Percentiles rank a stretch among this genome's conserved stretches.
These are phyloP conservation scores for Rhopalosiphum padi DNA, from an alignment of 1,140 invertebrate species.

Conservation along the genomic window DNA sequence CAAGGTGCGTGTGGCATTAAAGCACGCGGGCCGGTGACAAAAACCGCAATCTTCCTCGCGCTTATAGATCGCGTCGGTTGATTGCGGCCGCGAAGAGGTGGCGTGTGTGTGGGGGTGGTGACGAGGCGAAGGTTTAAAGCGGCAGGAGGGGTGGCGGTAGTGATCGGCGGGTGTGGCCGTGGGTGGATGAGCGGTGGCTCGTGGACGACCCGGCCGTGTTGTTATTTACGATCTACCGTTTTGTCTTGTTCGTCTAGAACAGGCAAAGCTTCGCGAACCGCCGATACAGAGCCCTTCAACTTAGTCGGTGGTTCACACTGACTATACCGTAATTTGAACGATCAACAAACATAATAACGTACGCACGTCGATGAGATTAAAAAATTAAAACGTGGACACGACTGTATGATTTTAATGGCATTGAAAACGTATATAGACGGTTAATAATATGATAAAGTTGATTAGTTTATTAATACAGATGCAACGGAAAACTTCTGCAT, in stretches of 20 bases:
- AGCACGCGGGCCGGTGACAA: not conserved
- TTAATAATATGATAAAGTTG: too few relatives aligned
- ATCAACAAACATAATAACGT: not conserved
- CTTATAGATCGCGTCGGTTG: not conserved
- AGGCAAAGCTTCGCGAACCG: not conserved
- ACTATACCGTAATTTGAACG: not conserved
- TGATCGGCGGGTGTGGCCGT: not conserved
- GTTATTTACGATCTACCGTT: slow-evolving; percentile 12
- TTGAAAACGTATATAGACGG: not conserved
- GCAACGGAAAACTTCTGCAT: not conserved
- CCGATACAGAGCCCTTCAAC: not conserved
- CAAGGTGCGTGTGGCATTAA: not conserved
- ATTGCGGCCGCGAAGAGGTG: not conserved
- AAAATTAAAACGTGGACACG: not conserved
- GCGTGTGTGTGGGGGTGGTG: too few relatives aligned
- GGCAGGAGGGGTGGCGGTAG: not conserved
- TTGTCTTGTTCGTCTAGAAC: slow-evolving; percentile 24
- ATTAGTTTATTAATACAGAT: too few relatives aligned
- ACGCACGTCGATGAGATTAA: not conserved
- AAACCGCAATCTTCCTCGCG: not conserved
- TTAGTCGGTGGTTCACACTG: not conserved
- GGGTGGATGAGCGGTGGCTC: not conserved
- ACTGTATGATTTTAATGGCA: not conserved
- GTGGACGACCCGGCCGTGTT: not conserved
- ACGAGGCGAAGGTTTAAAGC: not conserved